These are phyloP conservation scores for Megalurothrips usitatus DNA, from an alignment of 2,888 invertebrate genomes.

Conservation along the genomic window DNA sequence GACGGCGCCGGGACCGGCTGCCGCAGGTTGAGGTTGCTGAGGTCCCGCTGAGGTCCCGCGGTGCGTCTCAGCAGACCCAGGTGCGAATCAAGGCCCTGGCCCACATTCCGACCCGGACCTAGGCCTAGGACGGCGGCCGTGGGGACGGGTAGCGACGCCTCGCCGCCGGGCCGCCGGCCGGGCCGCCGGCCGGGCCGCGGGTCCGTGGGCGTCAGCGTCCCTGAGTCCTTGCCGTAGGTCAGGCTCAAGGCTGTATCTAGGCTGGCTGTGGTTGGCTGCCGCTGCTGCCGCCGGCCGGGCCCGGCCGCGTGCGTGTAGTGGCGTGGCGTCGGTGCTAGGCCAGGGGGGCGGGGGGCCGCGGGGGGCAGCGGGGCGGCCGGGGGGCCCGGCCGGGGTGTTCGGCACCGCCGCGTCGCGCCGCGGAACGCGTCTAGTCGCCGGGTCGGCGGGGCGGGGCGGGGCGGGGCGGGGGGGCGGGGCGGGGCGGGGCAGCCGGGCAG, in stretches of 20 bases:
- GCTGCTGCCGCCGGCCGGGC: background rate
- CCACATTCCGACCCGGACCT: constrained; percentile 1
- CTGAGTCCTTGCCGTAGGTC: background rate
- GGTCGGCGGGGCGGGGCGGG: background rate
- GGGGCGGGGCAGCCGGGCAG: background rate
- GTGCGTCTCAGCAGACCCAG: too few relatives aligned
- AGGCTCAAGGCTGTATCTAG: constrained; percentile 19
- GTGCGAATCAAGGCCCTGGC: background rate
- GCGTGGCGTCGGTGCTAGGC: background rate
- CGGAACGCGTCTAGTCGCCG: background rate
- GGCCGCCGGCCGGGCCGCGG: background rate
- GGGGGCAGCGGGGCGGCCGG: background rate
- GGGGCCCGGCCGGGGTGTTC: background rate
- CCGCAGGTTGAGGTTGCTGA: too few relatives aligned
- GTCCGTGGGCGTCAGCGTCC: background rate
- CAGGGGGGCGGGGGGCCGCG: background rate
- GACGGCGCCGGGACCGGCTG: too few relatives aligned
- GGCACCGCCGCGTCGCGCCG: background rate
- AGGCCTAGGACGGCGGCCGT: background rate
- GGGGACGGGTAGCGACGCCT: background rate
- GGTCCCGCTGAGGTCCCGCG: too few relatives aligned
- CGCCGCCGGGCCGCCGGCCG: background rate
- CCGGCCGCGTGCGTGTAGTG: background rate
- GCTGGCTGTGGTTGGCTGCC: background rate
- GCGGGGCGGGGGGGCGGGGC: background rate